A percentile compares a stretch with the other conserved stretches of the same genome.
phyloP scores from a whole-genome alignment of 2,888 invertebrate species.

The Drosophila prolongata region DNA sequence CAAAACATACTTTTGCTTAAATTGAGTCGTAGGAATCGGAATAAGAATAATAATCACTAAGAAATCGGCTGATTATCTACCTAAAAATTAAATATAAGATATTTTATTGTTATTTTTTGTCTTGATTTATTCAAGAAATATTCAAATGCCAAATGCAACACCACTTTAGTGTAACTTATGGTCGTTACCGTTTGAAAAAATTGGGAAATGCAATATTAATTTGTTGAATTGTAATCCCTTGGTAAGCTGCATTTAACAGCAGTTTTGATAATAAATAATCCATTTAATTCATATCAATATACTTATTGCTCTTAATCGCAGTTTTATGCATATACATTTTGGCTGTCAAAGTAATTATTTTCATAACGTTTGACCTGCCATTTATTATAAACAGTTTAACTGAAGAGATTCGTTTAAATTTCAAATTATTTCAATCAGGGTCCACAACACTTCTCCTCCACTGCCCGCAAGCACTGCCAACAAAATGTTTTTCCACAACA shows the following conservation, averaged over 20 bases:
- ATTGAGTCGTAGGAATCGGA: too few relatives aligned
- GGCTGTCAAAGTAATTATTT: slow-evolving; percentile 24
- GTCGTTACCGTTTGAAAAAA: background rate
- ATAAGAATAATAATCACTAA: too few relatives aligned
- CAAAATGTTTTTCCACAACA: slow-evolving; percentile 39
- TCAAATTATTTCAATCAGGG: slow-evolving; percentile 37
- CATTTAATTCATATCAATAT: slow-evolving; percentile 4
- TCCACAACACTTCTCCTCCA: background rate
- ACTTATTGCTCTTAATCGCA: background rate
- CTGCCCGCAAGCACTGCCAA: slow-evolving; percentile 5
- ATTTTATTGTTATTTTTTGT: too few relatives aligned
- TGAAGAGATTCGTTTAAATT: slow-evolving; percentile 34
- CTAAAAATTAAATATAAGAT: too few relatives aligned
- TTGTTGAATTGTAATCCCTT: background rate
- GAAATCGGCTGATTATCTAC: too few relatives aligned
- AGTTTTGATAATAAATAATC: slow-evolving; percentile 2
- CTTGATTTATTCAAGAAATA: too few relatives aligned
- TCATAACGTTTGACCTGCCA: slow-evolving; percentile 27
- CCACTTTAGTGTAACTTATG: too few relatives aligned
- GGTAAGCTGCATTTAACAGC: background rate
- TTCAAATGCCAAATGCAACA: too few relatives aligned
- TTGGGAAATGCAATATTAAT: background rate
- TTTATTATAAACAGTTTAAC: slow-evolving; percentile 27
- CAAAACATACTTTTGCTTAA: too few relatives aligned
- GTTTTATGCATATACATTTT: slow-evolving; percentile 12